Percentiles rank a stretch among this genome's conserved stretches.
Conservation (phyloP, 2,888 invertebrate species). For the Lasioglossum malachurum region DNA sequence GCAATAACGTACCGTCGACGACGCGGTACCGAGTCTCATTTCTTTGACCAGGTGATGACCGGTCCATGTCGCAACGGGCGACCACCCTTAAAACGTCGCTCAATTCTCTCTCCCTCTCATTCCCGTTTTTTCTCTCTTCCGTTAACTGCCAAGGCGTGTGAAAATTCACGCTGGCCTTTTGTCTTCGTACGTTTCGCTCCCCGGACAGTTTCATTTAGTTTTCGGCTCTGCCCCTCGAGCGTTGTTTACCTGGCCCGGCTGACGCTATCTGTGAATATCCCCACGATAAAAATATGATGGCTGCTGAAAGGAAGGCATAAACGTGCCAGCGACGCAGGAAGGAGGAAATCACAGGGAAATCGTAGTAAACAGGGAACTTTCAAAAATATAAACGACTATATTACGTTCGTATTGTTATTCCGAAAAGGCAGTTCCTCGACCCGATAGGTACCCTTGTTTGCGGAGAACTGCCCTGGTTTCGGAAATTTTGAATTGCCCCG, state of each 20-base stretch:
- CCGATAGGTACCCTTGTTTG: constrained; percentile 49
- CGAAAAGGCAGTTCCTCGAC: constrained; percentile 54
- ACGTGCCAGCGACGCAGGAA: constrained; percentile 44
- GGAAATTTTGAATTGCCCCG: background rate
- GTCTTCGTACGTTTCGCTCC: constrained; percentile 71
- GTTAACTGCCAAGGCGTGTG: constrained; percentile 75
- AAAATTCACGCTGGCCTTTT: constrained; percentile 75
- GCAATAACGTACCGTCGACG: constrained; percentile 67
- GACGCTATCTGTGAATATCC: constrained; percentile 55
- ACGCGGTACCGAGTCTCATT: constrained; percentile 63
- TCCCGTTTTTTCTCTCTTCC: constrained; percentile 14
- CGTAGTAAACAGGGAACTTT: constrained; percentile 60
- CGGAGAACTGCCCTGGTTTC: background rate
- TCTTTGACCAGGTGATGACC: constrained; percentile 82
- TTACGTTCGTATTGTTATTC: constrained; percentile 61
- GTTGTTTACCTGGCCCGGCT: constrained; percentile 13
- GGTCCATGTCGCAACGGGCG: constrained; percentile 71
- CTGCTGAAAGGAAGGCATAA: constrained; percentile 23
- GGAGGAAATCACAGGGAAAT: constrained; percentile 34
- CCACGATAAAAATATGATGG: constrained; percentile 49
- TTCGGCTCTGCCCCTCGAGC: background rate
- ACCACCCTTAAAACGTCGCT: constrained; percentile 62
- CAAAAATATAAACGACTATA: constrained; percentile 44
- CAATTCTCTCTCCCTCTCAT: background rate
- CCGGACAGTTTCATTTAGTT: constrained; percentile 37